Conservation (phyloP, 2,888 invertebrate species). For the Spisula subtruncata region DNA sequence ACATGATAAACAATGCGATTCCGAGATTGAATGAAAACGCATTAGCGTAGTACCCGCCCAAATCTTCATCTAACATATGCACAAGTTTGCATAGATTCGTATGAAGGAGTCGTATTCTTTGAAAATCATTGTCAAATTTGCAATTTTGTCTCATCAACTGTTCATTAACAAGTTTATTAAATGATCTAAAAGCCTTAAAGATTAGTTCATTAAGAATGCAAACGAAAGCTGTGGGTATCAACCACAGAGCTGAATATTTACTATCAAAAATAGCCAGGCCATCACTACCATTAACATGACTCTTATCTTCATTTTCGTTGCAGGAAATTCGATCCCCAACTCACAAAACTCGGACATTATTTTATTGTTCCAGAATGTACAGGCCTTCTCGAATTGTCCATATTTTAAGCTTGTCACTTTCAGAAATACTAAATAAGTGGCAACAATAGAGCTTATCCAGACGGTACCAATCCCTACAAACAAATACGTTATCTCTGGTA, state of each 20-base stretch:
- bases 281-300: background rate
- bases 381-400: slow-evolving; percentile 37
- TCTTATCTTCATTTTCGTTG: slow-evolving; percentile 1
- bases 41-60: slow-evolving; percentile 17
- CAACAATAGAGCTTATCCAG: slow-evolving; percentile 19
- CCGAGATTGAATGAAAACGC: slow-evolving; percentile 36
- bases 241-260: background rate
- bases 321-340: slow-evolving; percentile 32
- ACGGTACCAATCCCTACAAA: background rate
- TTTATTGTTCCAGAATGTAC: slow-evolving; percentile 30
- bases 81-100: slow-evolving; percentile 38
- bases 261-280: background rate
- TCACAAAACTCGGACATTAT: slow-evolving; percentile 36
- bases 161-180: background rate
- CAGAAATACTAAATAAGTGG: background rate
- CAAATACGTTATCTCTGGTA: background rate
- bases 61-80: slow-evolving; percentile 26
- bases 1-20: background rate
- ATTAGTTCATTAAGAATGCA: slow-evolving; percentile 19
- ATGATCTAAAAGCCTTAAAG: background rate
- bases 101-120: slow-evolving; percentile 33
- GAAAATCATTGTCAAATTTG: background rate
- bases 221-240: background rate
- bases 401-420: slow-evolving; percentile 33
- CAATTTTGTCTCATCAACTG: background rate